A percentile compares a stretch with the other conserved stretches of the same genome.
Evolutionary conservation across 2,113 vertebrate genomes (phyloP).

Genomic region (Phyllopteryx taeniolatus): DNA sequence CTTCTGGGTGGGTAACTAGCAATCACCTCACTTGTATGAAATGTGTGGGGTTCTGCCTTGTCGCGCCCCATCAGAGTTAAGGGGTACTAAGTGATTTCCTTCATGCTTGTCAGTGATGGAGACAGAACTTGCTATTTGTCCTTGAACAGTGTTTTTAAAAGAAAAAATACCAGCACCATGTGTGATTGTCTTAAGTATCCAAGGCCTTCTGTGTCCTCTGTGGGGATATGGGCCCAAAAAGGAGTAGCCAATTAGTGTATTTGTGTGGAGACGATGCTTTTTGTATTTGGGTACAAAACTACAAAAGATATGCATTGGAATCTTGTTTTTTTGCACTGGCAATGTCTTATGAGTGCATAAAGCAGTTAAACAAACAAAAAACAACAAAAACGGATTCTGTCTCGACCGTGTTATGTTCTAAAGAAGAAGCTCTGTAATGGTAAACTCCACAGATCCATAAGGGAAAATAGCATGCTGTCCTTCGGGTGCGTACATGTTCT

Average conservation of each 20-base stretch:
- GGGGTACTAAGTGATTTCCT: constrained; percentile 66
- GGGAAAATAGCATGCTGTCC: no score
- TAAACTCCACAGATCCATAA: no score
- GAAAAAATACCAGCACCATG: constrained; percentile 22
- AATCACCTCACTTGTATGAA: constrained; percentile 65
- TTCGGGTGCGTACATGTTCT: no score
- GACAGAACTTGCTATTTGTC: constrained; percentile 59
- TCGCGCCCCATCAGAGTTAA: constrained; percentile 60
- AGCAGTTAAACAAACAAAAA: neutral
- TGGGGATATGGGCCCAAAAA: constrained; percentile 25
- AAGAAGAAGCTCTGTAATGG: no score
- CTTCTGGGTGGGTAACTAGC: constrained; percentile 62
- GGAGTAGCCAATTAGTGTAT: neutral
- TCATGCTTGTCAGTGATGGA: constrained; percentile 61
- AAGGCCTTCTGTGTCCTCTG: constrained; percentile 30
- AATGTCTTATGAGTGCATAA: neutral
- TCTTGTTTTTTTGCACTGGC: neutral
- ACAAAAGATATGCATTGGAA: neutral
- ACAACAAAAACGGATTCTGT: no score
- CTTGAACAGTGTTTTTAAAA: constrained; percentile 47
- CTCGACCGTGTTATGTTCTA: no score
- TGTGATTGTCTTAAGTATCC: constrained; percentile 11
- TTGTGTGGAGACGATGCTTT: neutral
- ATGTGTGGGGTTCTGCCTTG: constrained; percentile 56
- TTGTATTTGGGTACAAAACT: neutral